Evolutionary conservation across 2,888 invertebrate species (phyloP), one percentile per base, ranked within the genome.

Genomic region (Chymomyza caudatula): DNA sequence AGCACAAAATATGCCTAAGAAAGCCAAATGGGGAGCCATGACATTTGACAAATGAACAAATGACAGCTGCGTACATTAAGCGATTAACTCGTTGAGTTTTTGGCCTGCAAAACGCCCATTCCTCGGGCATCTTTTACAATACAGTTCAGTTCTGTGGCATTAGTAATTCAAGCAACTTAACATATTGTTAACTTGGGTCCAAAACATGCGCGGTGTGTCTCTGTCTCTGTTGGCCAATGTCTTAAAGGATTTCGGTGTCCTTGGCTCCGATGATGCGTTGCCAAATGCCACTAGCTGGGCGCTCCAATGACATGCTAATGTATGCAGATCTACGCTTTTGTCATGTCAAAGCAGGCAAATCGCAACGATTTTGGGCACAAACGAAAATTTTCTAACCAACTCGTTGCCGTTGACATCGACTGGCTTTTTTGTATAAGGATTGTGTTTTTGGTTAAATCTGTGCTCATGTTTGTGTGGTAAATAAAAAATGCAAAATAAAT

Each of bases 261-360:
- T 85, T 82, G 86, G 71, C 78, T 77, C 58, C 29, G 79, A 85
- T 78, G 85, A 76, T 78, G 81, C 75, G 76, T 68, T 20, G 55
- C 19, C n/a, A 44, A 57, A 47, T 47, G 37, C 3, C 8, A 37
- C 47, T 20, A 52, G 13, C 22, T 37, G 67, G n/a, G 13, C 15
- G 42, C 17, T 59, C 76, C 83, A 88, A 86, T 83, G 76, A 76
- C 85, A 88, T 88, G 88, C 88, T 87, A 88, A 88, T 88, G 69
- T 88, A 88, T 88, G 88, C 88, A 88, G 88, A 88, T 88, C 80
- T 85, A 84, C 82, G 88, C 88, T 88, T 88, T 88, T 78, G 86
- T 84, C 82, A 87, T 87, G 88, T 87, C 88, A 88, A 80, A 78
- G 76, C 74, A 77, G 86, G 78, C 85, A 87, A 86, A 86, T 86